phyloP scores from a whole-genome alignment of 2,797 vertebrate genomes.

The Botia kubotai region DNA sequence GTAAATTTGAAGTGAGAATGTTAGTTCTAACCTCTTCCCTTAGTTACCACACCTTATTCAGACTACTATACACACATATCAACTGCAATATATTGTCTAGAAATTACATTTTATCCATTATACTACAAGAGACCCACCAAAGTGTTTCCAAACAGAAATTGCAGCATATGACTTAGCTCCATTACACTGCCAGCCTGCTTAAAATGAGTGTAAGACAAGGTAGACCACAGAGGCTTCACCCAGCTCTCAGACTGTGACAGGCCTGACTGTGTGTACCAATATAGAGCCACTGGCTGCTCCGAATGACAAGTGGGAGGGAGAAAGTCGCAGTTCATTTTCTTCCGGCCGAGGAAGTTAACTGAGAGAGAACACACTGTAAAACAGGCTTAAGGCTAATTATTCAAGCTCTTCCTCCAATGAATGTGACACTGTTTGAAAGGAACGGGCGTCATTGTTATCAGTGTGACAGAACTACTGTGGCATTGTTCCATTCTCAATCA shows the following conservation, averaged over 20 bases:
- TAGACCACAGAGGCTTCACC: slow-evolving; percentile 39
- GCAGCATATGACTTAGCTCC: slow-evolving; percentile 32
- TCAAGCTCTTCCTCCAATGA: slow-evolving; percentile 14
- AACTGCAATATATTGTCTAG: neutral
- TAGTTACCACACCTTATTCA: neutral
- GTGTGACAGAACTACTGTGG: slow-evolving; percentile 4
- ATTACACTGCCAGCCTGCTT: slow-evolving; percentile 34
- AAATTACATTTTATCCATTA: neutral
- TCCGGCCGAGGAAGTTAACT: slow-evolving; percentile 8
- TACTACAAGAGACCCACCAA: neutral
- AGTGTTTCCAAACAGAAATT: slow-evolving; percentile 23
- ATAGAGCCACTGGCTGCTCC: slow-evolving; percentile 37
- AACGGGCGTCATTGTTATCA: slow-evolving; percentile 3
- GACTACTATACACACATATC: neutral
- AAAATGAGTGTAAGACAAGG: slow-evolving; percentile 24
- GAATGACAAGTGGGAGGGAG: slow-evolving; percentile 33
- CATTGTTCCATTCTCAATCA: slow-evolving; percentile 10
- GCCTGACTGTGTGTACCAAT: slow-evolving; percentile 34
- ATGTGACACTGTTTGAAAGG: slow-evolving; percentile 38
- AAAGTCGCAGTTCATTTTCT: slow-evolving; percentile 27
- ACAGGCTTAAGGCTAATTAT: slow-evolving; percentile 32
- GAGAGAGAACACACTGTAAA: slow-evolving; percentile 36
- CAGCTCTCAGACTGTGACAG: slow-evolving; percentile 42
- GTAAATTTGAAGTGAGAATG: neutral
- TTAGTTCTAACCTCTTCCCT: neutral